Percentiles rank a stretch among this genome's conserved stretches.
Evolutionary conservation across 2,113 vertebrate species (phyloP).

Genomic region (Ibidorhyncha struthersii): DNA sequence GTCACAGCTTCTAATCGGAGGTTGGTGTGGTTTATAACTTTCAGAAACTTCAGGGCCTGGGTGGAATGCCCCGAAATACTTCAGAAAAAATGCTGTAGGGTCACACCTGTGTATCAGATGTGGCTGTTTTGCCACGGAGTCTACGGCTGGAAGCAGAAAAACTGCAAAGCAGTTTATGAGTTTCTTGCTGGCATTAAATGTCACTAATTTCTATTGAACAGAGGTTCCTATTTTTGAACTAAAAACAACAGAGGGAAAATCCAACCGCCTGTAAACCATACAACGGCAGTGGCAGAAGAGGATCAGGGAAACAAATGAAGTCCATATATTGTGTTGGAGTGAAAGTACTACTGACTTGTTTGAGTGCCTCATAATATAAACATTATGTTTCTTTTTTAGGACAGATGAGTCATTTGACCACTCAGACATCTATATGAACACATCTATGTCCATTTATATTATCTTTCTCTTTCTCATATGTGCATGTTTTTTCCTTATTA

Average conservation of each 20-base stretch:
- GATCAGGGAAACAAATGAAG: constrained; percentile 1
- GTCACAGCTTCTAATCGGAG: background rate
- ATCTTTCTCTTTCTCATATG: background rate
- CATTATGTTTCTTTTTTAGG: constrained; percentile 27
- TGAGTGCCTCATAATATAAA: background rate
- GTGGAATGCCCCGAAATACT: background rate
- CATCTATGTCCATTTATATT: background rate
- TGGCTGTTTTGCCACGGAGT: background rate
- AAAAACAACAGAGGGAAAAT: background rate
- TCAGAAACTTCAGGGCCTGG: background rate
- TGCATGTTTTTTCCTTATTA: constrained; percentile 17
- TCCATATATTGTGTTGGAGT: background rate
- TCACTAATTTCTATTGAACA: background rate
- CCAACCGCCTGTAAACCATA: background rate
- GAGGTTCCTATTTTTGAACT: background rate
- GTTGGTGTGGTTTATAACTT: background rate
- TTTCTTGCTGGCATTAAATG: background rate
- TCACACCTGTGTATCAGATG: background rate
- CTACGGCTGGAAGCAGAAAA: background rate
- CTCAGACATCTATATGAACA: background rate
- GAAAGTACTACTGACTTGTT: background rate
- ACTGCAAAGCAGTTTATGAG: background rate
- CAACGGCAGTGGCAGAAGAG: background rate
- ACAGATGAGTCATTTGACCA: constrained; percentile 13
- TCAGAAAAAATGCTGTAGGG: background rate